phyloP scores from a whole-genome alignment of 2,113 vertebrate species.

The Spea bombifrons region DNA sequence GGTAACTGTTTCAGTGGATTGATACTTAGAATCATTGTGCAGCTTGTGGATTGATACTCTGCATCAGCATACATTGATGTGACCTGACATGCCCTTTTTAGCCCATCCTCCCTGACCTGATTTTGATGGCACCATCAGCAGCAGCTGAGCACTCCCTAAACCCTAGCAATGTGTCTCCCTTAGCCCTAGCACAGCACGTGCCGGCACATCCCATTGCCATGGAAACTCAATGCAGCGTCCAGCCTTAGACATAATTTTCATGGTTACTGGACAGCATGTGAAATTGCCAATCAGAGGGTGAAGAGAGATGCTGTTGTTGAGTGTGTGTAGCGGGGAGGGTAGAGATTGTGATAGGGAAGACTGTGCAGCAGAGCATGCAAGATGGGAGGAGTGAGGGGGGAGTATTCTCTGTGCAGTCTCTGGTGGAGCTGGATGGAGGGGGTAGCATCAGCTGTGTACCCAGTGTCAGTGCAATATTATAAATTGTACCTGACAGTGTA shows the following conservation, averaged over 20 bases:
- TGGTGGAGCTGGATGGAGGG: background rate
- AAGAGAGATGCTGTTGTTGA: constrained; percentile 47
- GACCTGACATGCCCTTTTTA: constrained; percentile 2
- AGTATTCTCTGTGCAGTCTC: background rate
- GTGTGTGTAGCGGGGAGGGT: constrained; percentile 10
- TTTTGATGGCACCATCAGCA: constrained; percentile 19
- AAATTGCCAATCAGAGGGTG: constrained; percentile 55
- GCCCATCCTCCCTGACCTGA: constrained; percentile 37
- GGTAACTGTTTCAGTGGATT: background rate
- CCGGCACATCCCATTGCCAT: constrained; percentile 74
- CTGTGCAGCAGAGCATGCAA: background rate
- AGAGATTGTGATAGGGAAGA: background rate
- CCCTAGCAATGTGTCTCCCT: constrained; percentile 41
- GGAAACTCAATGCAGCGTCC: constrained; percentile 68
- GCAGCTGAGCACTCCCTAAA: constrained; percentile 35
- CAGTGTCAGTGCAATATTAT: constrained; percentile 32
- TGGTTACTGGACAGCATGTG: constrained; percentile 52
- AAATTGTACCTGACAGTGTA: constrained; percentile 20
- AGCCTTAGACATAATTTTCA: constrained; percentile 48
- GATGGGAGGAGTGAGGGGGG: constrained; percentile 5
- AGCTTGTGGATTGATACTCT: background rate
- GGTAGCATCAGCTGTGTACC: constrained; percentile 29
- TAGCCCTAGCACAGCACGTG: constrained; percentile 67
- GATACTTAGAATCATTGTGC: background rate
- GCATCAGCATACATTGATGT: constrained; percentile 7